Conservation (phyloP, 2,888 invertebrate species). For the Steinernema hermaphroditum region DNA sequence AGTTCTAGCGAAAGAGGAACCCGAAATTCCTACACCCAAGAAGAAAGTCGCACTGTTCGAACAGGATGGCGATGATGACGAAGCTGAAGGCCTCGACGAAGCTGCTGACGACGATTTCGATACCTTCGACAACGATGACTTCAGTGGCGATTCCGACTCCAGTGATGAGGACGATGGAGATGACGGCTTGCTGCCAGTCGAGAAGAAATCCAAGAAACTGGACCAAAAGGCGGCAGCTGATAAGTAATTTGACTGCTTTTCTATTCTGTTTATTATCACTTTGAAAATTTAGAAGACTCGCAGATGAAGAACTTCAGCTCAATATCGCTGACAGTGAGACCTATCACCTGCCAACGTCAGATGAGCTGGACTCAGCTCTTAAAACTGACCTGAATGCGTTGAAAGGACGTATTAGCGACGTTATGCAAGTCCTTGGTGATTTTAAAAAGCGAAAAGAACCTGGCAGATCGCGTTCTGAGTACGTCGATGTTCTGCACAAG, state of each 20-base stretch:
- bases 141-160: not conserved
- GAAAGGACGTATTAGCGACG: conserved; percentile 60
- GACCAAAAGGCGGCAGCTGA: conserved; percentile 35
- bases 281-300: conserved; percentile 46
- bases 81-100: conserved; percentile 22
- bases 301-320: conserved; percentile 59
- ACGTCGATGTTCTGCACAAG: conserved; percentile 75
- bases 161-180: conserved; percentile 35
- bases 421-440: conserved; percentile 52
- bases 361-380: conserved; percentile 58
- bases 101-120: conserved; percentile 32
- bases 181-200: conserved; percentile 49
- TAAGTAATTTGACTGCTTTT: conserved; percentile 16
- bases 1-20: not conserved
- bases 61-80: conserved; percentile 10
- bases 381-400: conserved; percentile 56
- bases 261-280: conserved; percentile 2
- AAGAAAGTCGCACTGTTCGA: conserved; percentile 4
- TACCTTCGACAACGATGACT: not conserved
- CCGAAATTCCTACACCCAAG: not conserved
- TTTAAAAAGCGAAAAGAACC: conserved; percentile 56
- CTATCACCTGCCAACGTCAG: conserved; percentile 55
- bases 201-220: conserved; percentile 47
- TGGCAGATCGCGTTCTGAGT: conserved; percentile 50
- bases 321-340: conserved; percentile 52